phyloP scores from a whole-genome alignment of 1,140 invertebrate species.

The Drosophila gunungcola region DNA sequence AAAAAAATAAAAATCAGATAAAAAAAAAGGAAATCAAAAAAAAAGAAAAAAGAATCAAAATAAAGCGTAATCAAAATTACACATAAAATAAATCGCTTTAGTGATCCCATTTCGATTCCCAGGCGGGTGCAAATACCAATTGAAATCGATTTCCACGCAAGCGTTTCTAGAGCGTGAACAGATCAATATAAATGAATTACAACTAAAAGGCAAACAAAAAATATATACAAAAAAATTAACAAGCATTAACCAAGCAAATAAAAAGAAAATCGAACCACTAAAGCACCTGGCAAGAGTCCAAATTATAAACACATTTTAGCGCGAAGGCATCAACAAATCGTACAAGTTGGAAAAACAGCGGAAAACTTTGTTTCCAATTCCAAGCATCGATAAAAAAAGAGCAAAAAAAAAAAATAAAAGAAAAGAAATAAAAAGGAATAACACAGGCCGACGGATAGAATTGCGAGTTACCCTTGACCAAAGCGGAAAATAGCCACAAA shows the following conservation, averaged over 20 bases:
- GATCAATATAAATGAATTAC: slow-evolving; percentile 36
- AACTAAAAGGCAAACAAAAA: slow-evolving; percentile 14
- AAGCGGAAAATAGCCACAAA: slow-evolving; percentile 15
- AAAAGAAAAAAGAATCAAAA: slow-evolving; percentile 11
- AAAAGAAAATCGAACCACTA: slow-evolving; percentile 23
- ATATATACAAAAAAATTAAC: slow-evolving; percentile 19
- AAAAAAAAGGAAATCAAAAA: slow-evolving; percentile 1
- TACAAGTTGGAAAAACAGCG: slow-evolving; percentile 18
- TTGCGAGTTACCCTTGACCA: slow-evolving; percentile 2
- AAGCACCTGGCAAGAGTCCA: slow-evolving; percentile 37
- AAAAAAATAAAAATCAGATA: neutral
- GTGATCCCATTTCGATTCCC: slow-evolving; percentile 9
- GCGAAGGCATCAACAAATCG: slow-evolving; percentile 14
- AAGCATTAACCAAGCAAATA: slow-evolving; percentile 11
- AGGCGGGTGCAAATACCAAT: slow-evolving; percentile 5
- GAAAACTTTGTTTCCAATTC: slow-evolving; percentile 24
- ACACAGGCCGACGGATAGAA: neutral
- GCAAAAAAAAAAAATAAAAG: neutral
- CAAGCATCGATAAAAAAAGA: neutral
- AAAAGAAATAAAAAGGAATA: neutral
- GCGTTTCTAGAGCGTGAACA: slow-evolving; percentile 55
- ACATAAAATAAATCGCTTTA: slow-evolving; percentile 13
- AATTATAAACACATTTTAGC: slow-evolving; percentile 30
- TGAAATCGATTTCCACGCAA: slow-evolving; percentile 19
- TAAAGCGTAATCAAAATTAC: slow-evolving; percentile 2